phyloP scores from a whole-genome alignment of 1,140 invertebrate genomes.

The Hormaphis cornu region DNA sequence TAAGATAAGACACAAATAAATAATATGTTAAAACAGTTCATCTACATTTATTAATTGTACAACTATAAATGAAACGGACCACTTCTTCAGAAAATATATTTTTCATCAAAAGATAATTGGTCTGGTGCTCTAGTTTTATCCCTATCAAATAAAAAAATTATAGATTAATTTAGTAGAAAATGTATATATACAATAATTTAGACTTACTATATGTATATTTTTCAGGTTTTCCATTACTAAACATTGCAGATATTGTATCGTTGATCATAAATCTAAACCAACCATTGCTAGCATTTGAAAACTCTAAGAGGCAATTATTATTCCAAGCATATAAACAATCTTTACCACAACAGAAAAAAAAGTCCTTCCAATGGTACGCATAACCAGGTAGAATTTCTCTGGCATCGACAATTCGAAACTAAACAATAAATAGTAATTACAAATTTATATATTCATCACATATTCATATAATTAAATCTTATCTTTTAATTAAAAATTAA shows the following conservation, averaged over 20 bases:
- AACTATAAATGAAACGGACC: no score
- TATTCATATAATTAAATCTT: no score
- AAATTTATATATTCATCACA: no score
- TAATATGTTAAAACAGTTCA: no score
- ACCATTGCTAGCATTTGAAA: slow-evolving; percentile 96
- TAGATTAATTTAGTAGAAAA: background rate
- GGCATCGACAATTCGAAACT: slow-evolving; percentile 58
- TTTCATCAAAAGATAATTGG: slow-evolving; percentile 51
- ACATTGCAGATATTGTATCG: slow-evolving; percentile 95
- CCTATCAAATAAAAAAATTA: slow-evolving; percentile 37
- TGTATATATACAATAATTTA: background rate
- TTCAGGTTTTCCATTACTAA: slow-evolving; percentile 93
- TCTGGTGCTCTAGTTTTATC: slow-evolving; percentile 51
- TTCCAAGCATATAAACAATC: slow-evolving; percentile 96
- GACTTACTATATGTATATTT: slow-evolving; percentile 84
- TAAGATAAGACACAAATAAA: no score
- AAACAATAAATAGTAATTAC: background rate
- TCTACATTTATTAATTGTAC: no score
- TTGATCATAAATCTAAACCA: slow-evolving; percentile 98
- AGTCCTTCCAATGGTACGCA: slow-evolving; percentile 95
- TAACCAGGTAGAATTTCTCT: slow-evolving; percentile 64
- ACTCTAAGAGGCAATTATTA: slow-evolving; percentile 88
- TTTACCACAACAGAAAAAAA: slow-evolving; percentile 86
- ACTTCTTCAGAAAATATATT: slow-evolving; percentile 38
- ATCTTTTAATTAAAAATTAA: no score